Evolutionary conservation across 2,797 vertebrate genomes (phyloP), one percentile per base, ranked within the genome.

Genomic region (Thalassophryne amazonica): DNA sequence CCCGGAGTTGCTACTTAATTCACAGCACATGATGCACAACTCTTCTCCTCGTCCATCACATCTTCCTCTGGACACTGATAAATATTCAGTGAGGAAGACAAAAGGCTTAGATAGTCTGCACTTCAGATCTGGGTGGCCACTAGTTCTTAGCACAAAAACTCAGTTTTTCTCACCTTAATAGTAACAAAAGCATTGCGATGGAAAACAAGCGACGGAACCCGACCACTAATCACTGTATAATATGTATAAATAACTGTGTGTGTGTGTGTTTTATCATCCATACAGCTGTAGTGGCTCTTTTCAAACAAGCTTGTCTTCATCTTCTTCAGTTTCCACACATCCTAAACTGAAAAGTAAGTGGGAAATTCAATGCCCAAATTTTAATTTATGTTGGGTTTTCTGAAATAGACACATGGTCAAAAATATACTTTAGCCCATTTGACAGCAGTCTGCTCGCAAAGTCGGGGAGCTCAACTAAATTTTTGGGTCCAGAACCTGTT

Each of bases 21-120:
- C 71, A 58, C 67, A 71, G 37, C 29, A 47, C 50, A 65, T 75
- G 70, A 83, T 67, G 63, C 63, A 59, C 55, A 63, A 38, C 42
- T 18, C 8, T 48, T 54, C 7, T 49, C 33, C 37, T 17, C 70
- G 57, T 68, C 62, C 53, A 53, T 56, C 69, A 56, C 51, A 53
- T 50, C 35, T 61, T 79, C 67, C 48, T 60, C 52, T 47, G 49
- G 61, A 66, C 69, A 61, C 39, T 39, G 46, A 60, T 69, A 59
- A 73, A 77, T 76, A 78, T 78, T 73, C 66, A 78, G 28, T 4
- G 36, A 48, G 33, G 33, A 70, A 59, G 43, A 64, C 24, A 70
- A 69, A 76, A 71, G 35, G 17, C 33, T 28, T 0, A 27, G 17
- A 30, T 28, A 55, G 69, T 56, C 46, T 7, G 1, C 53, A 67